Evolutionary conservation across 2,113 vertebrate genomes (phyloP).

Genomic region (Panthera tigris): DNA sequence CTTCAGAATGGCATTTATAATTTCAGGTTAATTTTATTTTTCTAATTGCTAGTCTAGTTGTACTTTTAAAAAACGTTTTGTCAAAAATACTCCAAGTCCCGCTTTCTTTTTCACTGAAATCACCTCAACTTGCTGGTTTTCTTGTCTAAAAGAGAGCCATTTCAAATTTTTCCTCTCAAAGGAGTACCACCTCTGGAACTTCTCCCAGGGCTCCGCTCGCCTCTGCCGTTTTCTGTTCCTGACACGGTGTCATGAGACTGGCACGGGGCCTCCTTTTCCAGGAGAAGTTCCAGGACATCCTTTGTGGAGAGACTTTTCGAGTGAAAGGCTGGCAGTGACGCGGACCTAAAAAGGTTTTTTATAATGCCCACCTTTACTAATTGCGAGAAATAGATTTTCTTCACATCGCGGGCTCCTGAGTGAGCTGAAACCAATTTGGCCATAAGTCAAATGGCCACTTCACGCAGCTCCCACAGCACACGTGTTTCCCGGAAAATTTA

Average conservation of each 20-base stretch:
- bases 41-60: not conserved
- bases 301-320: not conserved
- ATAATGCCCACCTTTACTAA: not conserved
- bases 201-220: not conserved
- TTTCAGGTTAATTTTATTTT: not conserved
- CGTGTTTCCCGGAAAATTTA: not conserved
- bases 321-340: not conserved
- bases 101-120: not conserved
- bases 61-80: not conserved
- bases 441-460: not conserved
- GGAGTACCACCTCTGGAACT: not conserved
- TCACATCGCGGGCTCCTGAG: not conserved
- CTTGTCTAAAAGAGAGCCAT: not conserved
- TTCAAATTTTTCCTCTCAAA: not conserved
- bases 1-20: not conserved
- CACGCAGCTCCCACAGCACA: fast-evolving
- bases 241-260: no score
- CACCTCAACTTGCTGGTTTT: not conserved
- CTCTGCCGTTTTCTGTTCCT: no score
- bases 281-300: not conserved
- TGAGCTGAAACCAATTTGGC: not conserved
- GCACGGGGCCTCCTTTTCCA: not conserved
- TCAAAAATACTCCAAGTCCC: not conserved
- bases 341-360: not conserved
- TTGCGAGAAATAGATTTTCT: not conserved